These are phyloP conservation scores for Elephas maximus DNA, from an alignment of 2,113 vertebrate genomes.

Conservation along the genomic window DNA sequence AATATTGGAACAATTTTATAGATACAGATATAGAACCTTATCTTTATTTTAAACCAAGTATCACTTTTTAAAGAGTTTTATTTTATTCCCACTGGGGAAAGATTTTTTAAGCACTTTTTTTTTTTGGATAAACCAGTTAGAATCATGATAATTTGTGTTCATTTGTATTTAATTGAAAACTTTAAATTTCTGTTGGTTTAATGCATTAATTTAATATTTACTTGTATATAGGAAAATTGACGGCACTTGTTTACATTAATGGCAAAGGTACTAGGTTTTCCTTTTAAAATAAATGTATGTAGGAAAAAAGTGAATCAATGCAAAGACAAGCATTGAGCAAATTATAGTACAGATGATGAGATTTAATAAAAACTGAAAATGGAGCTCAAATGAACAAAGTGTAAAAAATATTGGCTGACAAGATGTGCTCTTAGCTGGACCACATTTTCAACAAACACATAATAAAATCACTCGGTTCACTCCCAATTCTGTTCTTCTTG, in stretches of 20 bases:
- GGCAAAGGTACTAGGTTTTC: neutral
- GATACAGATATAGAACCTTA: neutral
- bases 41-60: neutral
- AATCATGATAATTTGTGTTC: neutral
- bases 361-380: constrained; percentile 7
- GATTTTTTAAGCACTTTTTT: no score
- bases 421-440: neutral
- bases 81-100: neutral
- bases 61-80: neutral
- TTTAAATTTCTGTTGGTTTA: neutral
- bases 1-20: neutral
- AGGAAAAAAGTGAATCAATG: neutral
- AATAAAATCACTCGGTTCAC: neutral
- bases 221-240: neutral
- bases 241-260: neutral
- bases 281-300: neutral
- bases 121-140: neutral
- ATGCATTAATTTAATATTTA: constrained; percentile 2
- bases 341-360: neutral
- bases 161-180: neutral
- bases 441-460: neutral
- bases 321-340: neutral
- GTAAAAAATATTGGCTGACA: neutral
- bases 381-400: neutral
- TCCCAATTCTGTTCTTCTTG: neutral